Base-by-base conservation (phyloP, 2,888 invertebrate genomes). In the Agrilus biguttatus region DNA sequence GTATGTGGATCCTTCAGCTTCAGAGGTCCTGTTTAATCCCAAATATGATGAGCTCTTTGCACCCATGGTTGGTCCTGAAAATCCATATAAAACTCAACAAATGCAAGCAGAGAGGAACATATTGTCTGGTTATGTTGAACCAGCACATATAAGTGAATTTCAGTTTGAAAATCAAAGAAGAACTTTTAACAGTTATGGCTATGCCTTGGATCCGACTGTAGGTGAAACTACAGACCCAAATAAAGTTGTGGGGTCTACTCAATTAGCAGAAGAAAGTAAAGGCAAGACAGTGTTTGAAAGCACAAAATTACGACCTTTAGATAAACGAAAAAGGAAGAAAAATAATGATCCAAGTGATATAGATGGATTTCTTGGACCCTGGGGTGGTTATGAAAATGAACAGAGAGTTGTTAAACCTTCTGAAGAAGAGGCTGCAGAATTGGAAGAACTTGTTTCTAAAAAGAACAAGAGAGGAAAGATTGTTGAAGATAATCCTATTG, bases 101-200 rank as follows among this genome's bases (percentile, higher is more conserved):
- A 85, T 91, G 70, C 78, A 75, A 49, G 87, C 95, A 0, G 72
- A 75, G 6, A 83, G 90, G 59, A 98, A 98, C 61, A 93, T 86
- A 55, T 69, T 97, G 10, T 83, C 96, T 0, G 98, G 98, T 1
- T 93, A 78, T 67, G 88, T 95, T 0, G 98, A 98, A 60, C 81
- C 84, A 49, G 93, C 96, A 0, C 91, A 96, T 63, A 80, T 98
- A 40, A 96, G 87, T 66, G 87, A 89, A 54, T 98, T 98, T 66
- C 90, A 95, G 56, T 97, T 97, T 74, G 97, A 97, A 65, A 91
- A 89, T 62, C 95, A 97, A 61, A 73, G 96, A 44, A 70, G 92
- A 55, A 96, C 95, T 14, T 97, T 97, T 63, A 80, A 83, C 33
- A 93, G 92, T 60, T 95, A 85, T 59, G 95, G 95, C 3, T 93